These are phyloP conservation scores for Melospiza melodia DNA, from an alignment of 2,113 vertebrate genomes.

Conservation along the genomic window DNA sequence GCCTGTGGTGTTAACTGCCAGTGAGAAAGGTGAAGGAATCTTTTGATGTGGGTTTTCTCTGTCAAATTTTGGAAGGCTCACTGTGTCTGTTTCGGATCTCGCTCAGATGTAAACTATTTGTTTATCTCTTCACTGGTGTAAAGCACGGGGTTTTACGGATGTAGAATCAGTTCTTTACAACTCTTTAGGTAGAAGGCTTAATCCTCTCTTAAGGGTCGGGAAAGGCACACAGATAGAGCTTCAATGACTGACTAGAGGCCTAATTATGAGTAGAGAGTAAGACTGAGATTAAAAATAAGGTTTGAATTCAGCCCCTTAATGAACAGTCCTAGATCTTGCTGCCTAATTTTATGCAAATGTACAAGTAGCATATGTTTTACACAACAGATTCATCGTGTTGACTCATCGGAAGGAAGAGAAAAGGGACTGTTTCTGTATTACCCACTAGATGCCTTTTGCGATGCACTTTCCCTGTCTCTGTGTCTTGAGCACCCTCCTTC, in stretches of 20 bases:
- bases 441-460: background rate
- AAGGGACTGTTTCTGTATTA: background rate
- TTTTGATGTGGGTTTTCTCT: background rate
- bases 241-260: slow-evolving; percentile 27
- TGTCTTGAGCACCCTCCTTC: background rate
- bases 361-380: slow-evolving; percentile 45
- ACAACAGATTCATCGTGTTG: slow-evolving; percentile 27
- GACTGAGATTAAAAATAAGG: slow-evolving; percentile 34
- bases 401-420: slow-evolving; percentile 25
- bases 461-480: background rate
- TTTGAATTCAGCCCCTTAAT: slow-evolving; percentile 35
- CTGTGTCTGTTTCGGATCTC: background rate
- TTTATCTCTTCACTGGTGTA: slow-evolving; percentile 2
- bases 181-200: slow-evolving; percentile 16
- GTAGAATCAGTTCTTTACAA: slow-evolving; percentile 11
- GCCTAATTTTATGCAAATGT: slow-evolving; percentile 41
- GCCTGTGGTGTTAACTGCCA: background rate
- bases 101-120: background rate
- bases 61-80: background rate
- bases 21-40: background rate
- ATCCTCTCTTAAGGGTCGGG: slow-evolving; percentile 4
- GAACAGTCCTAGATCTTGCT: background rate
- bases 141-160: background rate
- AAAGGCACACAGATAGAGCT: background rate
- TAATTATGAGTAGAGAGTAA: slow-evolving; percentile 21